phyloP scores from a whole-genome alignment of 2,888 invertebrate species.

The Julus scandinavius region DNA sequence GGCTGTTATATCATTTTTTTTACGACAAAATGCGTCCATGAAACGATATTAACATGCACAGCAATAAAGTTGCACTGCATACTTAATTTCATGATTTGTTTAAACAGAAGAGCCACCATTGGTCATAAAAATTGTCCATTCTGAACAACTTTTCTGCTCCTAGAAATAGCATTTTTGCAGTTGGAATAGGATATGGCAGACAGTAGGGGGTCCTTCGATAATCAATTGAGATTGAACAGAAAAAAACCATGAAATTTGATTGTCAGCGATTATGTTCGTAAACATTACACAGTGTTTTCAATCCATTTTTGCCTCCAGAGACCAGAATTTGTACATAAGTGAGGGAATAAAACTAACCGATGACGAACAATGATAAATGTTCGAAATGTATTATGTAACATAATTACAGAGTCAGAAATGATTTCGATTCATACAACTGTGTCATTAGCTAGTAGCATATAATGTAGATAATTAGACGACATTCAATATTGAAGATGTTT shows the following conservation, averaged over 20 bases:
- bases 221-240: too few species aligned
- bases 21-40: constrained; percentile 12
- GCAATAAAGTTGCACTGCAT: constrained; percentile 9
- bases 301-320: too few species aligned
- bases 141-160: neutral
- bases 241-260: neutral
- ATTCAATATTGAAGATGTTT: too few species aligned
- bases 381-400: too few species aligned
- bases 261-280: neutral
- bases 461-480: too few species aligned
- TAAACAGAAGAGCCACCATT: neutral
- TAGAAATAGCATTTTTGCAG: neutral
- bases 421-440: too few species aligned
- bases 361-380: too few species aligned
- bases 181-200: neutral
- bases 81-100: constrained; percentile 18
- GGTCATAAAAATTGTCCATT: neutral
- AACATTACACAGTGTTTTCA: neutral
- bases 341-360: too few species aligned
- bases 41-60: neutral
- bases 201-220: too few species aligned
- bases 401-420: too few species aligned
- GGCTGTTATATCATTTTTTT: neutral
- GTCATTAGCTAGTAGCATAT: too few species aligned
- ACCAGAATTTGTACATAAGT: too few species aligned